phyloP scores from a whole-genome alignment of 2,797 vertebrate species.

The Chloroceryle inda region DNA sequence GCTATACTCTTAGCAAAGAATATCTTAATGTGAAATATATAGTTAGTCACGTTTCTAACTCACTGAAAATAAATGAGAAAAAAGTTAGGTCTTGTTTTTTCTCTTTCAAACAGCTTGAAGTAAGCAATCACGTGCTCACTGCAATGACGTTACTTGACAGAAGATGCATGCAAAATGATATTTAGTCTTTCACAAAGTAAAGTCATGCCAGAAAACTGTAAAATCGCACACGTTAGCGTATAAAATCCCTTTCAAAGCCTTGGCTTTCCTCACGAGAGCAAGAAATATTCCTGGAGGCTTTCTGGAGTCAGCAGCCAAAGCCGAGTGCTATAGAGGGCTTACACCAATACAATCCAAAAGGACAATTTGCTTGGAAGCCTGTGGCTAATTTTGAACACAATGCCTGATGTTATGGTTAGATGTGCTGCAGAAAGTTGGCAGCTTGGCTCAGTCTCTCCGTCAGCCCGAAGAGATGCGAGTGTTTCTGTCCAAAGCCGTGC shows the following conservation, averaged over 20 bases:
- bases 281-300: conserved; percentile 23
- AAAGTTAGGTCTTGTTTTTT: fast-evolving
- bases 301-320: conserved; percentile 47
- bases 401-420: conserved; percentile 75
- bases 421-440: conserved; percentile 77
- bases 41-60: background rate
- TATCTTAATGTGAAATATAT: fast-evolving
- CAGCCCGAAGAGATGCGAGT: conserved; percentile 69
- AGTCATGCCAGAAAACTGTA: background rate
- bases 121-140: background rate
- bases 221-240: background rate
- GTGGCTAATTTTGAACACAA: conserved; percentile 79
- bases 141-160: fast-evolving
- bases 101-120: background rate
- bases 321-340: conserved; percentile 62
- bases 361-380: conserved; percentile 81
- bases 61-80: background rate
- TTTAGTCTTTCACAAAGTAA: background rate
- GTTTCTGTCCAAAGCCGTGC: conserved; percentile 68
- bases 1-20: background rate
- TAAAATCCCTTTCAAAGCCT: conserved; percentile 17
- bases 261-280: conserved; percentile 24
- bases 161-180: background rate
- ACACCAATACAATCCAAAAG: conserved; percentile 71
- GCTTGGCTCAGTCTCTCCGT: conserved; percentile 62